These are phyloP conservation scores for Palythoa grandis DNA, from an alignment of 92 coral and sea anemone genomes.

Conservation along the genomic window DNA sequence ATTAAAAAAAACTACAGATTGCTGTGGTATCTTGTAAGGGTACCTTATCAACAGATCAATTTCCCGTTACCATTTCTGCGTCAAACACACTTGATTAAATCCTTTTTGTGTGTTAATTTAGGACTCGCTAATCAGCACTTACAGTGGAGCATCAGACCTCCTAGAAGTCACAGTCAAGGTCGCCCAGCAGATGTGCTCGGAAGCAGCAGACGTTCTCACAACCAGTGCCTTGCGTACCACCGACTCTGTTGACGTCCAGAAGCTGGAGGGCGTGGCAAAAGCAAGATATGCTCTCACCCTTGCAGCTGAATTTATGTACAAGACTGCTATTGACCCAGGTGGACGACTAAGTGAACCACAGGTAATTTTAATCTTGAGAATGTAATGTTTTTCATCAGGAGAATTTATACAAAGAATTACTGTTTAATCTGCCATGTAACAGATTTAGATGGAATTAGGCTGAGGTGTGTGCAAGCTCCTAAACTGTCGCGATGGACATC, in stretches of 20 bases:
- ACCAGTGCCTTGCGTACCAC: not conserved
- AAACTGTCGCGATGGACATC: too few species aligned
- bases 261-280: slow-evolving; percentile 69
- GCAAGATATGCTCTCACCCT: slow-evolving; percentile 39
- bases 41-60: too few species aligned
- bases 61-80: too few species aligned
- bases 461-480: too few species aligned
- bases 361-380: not conserved
- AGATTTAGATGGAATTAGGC: too few species aligned
- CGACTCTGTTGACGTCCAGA: not conserved
- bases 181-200: slow-evolving; percentile 49
- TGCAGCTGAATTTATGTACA: slow-evolving; percentile 63
- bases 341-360: slow-evolving; percentile 10
- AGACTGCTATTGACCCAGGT: slow-evolving; percentile 40
- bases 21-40: too few species aligned
- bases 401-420: too few species aligned
- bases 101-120: slow-evolving; percentile 8
- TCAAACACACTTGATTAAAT: too few species aligned
- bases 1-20: too few species aligned
- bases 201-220: slow-evolving; percentile 22
- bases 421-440: too few species aligned
- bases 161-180: not conserved
- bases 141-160: slow-evolving; percentile 49
- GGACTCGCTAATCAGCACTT: slow-evolving; percentile 61
- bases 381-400: too few species aligned